Evolutionary conservation across 2,113 vertebrate genomes (phyloP).

Genomic region (Trichechus manatus): DNA sequence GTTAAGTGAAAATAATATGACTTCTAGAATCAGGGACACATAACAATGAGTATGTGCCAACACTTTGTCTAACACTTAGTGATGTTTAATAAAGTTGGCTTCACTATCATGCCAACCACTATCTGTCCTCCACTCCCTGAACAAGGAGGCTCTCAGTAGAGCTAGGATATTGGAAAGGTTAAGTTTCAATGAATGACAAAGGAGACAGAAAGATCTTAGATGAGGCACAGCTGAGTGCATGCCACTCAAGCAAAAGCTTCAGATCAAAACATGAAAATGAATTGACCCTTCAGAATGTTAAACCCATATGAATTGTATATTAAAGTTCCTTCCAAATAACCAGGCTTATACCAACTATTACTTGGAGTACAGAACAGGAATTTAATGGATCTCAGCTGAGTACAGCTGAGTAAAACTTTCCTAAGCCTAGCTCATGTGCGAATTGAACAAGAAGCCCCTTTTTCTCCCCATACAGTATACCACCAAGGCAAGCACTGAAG

Average conservation of each 20-base stretch:
- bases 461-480: neutral
- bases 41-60: neutral
- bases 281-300: neutral
- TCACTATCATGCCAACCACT: neutral
- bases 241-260: neutral
- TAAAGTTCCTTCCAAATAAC: slow-evolving; percentile 28
- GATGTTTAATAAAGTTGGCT: neutral
- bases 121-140: neutral
- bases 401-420: neutral
- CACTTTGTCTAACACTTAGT: neutral
- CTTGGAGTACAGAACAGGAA: neutral
- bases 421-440: neutral
- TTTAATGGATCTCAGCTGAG: neutral
- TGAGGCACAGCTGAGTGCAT: neutral
- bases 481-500: neutral
- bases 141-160: neutral
- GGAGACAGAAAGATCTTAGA: neutral
- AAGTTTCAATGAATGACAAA: neutral
- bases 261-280: slow-evolving; percentile 10
- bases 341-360: neutral
- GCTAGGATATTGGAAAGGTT: neutral
- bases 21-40: neutral
- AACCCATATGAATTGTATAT: slow-evolving; percentile 36
- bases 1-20: neutral
- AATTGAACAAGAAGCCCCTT: neutral